phyloP scores from a whole-genome alignment of 2,797 vertebrate species.

The Harpagifer antarcticus region DNA sequence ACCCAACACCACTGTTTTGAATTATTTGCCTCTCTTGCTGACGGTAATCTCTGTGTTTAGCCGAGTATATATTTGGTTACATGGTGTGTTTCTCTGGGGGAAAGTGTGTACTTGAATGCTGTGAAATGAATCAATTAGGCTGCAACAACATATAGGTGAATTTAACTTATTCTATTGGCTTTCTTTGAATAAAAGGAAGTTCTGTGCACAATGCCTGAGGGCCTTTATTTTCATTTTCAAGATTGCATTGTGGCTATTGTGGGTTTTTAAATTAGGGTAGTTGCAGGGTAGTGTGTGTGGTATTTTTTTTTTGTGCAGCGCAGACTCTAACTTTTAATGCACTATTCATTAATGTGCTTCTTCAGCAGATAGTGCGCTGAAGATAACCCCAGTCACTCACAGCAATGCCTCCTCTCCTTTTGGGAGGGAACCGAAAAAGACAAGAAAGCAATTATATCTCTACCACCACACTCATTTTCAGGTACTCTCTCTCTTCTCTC shows the following conservation, averaged over 20 bases:
- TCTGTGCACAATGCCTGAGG: constrained; percentile 39
- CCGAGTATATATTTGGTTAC: constrained; percentile 39
- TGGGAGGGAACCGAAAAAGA: constrained; percentile 76
- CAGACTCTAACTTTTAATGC: constrained; percentile 79
- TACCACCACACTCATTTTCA: constrained; percentile 73
- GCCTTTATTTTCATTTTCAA: constrained; percentile 64
- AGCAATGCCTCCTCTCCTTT: constrained; percentile 71
- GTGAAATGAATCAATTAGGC: constrained; percentile 69
- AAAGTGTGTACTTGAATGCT: constrained; percentile 28
- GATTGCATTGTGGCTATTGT: constrained; percentile 62
- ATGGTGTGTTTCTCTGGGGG: constrained; percentile 13
- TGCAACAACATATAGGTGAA: constrained; percentile 28
- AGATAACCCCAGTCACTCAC: constrained; percentile 82
- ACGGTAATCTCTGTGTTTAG: constrained; percentile 46
- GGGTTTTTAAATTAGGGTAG: constrained; percentile 67
- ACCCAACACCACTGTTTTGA: constrained; percentile 15
- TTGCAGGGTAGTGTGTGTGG: constrained; percentile 34
- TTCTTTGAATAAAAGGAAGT: constrained; percentile 56
- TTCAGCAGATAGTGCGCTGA: constrained; percentile 77
- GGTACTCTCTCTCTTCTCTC: constrained; percentile 60
- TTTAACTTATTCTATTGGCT: constrained; percentile 32
- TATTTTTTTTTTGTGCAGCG: constrained; percentile 34
- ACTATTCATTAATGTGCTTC: constrained; percentile 83
- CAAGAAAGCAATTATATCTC: constrained; percentile 85
- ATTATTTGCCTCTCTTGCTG: constrained; percentile 20